Evolutionary conservation across 2,113 vertebrate species (phyloP), one percentile per base, ranked within the genome.

Genomic region (Calidris pugnax): DNA sequence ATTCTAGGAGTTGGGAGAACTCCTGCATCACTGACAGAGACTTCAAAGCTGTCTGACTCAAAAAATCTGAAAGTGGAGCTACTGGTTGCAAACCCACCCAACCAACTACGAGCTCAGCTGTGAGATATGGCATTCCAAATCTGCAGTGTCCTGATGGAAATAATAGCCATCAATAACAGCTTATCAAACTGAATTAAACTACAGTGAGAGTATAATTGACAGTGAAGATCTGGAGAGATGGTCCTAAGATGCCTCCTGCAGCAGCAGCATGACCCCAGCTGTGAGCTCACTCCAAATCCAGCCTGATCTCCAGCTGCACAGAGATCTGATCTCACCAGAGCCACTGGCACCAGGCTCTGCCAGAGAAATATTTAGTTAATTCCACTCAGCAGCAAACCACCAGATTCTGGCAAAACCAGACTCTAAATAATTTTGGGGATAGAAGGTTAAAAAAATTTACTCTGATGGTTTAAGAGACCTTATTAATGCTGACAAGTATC

Each of bases 91-190:
- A 90, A 30, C 9, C 62, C 69, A 45, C 24, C 45, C 79, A 83
- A 45, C 11, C 28, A 60, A 45, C 39, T 30, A 14, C 17, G 10
- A 64, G 37, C 26, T 81, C 50, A 77, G 16, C 47, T 30, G 27
- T 14, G 15, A 50, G 27, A 10, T 37, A 32, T 0, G 24, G 39
- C 5, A 9, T 9, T 71, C 16, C 27, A 50, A 47, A 81, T 0
- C 2, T 2, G 51, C 12, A 12, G 47, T 10, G 28, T n/a, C 53
- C 20, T 41, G 24, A 67, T 1, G 19, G 13, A 76, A 87, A 85
- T 7, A 89, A 55, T 22, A 22, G 27, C 35, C 23, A 59, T 7
- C 9, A 89, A 81, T 8, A 92, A 26, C 21, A 87, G 33, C 20
- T 60, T 26, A 47, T 39, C 23, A 67, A 79, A 82, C 30, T 48